Conservation (phyloP, 2,113 vertebrate genomes). For the Marmota flaviventris region DNA sequence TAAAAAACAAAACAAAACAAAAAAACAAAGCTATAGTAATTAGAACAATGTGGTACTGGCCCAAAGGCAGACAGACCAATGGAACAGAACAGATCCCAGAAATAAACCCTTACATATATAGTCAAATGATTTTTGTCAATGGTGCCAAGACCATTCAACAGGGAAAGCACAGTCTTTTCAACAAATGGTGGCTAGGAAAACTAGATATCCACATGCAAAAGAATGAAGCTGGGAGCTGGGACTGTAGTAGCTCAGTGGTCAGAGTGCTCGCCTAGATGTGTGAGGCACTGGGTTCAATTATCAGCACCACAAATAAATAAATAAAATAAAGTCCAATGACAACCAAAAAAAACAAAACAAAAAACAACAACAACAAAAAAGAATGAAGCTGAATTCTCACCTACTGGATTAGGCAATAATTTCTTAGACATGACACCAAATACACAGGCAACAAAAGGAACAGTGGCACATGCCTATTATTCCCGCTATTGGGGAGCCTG, state of each 20-base stretch:
- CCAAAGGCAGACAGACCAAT: not conserved
- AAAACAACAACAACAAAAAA: not conserved
- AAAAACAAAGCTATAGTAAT: not conserved
- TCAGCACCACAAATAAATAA: too few relatives aligned
- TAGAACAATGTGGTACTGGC: not conserved
- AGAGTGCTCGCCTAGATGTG: too few relatives aligned
- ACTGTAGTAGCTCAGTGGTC: too few relatives aligned
- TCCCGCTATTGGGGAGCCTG: too few relatives aligned
- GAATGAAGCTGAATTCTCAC: not conserved
- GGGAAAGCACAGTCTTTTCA: not conserved
- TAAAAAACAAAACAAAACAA: too few relatives aligned
- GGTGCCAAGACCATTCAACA: not conserved
- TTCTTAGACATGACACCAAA: not conserved
- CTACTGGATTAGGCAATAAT: not conserved
- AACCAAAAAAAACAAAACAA: too few relatives aligned
- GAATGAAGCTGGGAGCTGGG: not conserved
- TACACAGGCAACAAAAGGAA: not conserved
- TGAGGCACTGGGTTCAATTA: too few relatives aligned
- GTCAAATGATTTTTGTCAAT: not conserved
- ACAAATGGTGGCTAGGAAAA: not conserved
- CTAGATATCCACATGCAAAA: not conserved
- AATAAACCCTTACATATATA: not conserved
- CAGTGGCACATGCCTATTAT: too few relatives aligned
- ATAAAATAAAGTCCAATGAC: too few relatives aligned
- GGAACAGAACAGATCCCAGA: not conserved